Percentiles rank a stretch among this genome's conserved stretches.
Evolutionary conservation across 2,113 vertebrate genomes (phyloP).

Genomic region (Lepus timidus): DNA sequence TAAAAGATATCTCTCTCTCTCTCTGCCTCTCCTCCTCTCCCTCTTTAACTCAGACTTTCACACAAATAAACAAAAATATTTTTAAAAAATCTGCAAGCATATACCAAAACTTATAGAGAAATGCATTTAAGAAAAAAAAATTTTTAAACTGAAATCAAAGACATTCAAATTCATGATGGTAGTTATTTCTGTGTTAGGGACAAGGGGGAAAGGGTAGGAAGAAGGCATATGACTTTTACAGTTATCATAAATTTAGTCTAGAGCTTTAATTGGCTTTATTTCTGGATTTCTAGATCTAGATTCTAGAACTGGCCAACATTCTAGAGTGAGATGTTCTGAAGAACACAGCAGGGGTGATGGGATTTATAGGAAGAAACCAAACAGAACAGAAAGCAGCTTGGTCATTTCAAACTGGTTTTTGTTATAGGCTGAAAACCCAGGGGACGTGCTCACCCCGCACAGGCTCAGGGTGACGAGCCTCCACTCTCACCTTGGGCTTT

Average conservation of each 20-base stretch:
- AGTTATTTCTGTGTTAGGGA: neutral
- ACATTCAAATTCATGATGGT: neutral
- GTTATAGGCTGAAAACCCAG: neutral
- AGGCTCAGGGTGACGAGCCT: neutral
- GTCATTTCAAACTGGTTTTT: neutral
- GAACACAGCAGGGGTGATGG: neutral
- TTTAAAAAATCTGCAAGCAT: constrained; percentile 23
- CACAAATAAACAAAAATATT: too few relatives aligned
- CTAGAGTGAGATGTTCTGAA: neutral
- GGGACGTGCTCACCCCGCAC: neutral
- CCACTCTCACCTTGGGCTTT: neutral
- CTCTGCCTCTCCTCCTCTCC: too few relatives aligned
- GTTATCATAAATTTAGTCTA: neutral
- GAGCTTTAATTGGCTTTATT: neutral
- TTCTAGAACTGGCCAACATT: neutral
- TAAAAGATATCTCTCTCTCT: too few relatives aligned
- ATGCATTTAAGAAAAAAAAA: constrained; percentile 2
- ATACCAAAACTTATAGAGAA: neutral
- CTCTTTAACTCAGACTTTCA: too few relatives aligned
- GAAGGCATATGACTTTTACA: neutral
- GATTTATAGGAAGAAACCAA: neutral
- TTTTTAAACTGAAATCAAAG: constrained; percentile 4
- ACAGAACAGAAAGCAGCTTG: neutral
- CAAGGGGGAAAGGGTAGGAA: neutral
- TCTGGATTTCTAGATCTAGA: neutral